phyloP scores from a whole-genome alignment of 2,797 vertebrate species.

The Arnoldichthys spilopterus region DNA sequence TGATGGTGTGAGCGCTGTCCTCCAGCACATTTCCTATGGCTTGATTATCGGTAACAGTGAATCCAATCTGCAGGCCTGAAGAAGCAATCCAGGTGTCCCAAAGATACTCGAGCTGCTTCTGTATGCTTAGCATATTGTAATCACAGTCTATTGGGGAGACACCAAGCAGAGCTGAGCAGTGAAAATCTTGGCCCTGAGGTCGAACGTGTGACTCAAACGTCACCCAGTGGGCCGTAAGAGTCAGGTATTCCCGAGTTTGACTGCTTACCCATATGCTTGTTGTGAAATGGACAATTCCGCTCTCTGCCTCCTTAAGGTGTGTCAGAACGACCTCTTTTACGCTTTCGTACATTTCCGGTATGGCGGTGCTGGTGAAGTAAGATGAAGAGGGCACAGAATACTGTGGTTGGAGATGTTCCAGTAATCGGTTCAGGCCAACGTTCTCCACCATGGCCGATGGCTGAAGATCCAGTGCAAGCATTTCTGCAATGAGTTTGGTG shows the following conservation, averaged over 20 bases:
- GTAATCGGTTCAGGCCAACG: constrained; percentile 90
- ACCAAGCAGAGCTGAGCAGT: constrained; percentile 92
- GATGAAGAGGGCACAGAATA: constrained; percentile 91
- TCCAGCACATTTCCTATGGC: constrained; percentile 87
- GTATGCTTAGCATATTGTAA: constrained; percentile 87
- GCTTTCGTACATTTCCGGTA: constrained; percentile 94
- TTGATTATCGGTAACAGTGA: constrained; percentile 92
- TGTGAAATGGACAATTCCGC: constrained; percentile 94
- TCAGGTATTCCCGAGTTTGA: constrained; percentile 95
- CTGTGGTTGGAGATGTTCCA: constrained; percentile 94
- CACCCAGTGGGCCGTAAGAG: constrained; percentile 96
- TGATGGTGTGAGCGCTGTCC: constrained; percentile 85
- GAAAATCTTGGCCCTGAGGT: constrained; percentile 91
- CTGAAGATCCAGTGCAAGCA: constrained; percentile 99
- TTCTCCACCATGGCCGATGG: constrained; percentile 95
- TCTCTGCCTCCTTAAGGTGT: constrained; percentile 93
- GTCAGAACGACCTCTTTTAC: constrained; percentile 90
- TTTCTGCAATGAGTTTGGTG: constrained; percentile 95
- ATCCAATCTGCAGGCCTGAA: constrained; percentile 89
- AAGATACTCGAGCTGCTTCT: constrained; percentile 94
- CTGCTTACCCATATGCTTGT: constrained; percentile 95
- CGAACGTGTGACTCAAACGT: constrained; percentile 87
- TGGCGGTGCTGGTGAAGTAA: constrained; percentile 95
- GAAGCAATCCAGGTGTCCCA: constrained; percentile 97
- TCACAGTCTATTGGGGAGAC: constrained; percentile 94